Conservation (phyloP, 92 coral and sea anemone genomes). For the Siderastrea siderea region DNA sequence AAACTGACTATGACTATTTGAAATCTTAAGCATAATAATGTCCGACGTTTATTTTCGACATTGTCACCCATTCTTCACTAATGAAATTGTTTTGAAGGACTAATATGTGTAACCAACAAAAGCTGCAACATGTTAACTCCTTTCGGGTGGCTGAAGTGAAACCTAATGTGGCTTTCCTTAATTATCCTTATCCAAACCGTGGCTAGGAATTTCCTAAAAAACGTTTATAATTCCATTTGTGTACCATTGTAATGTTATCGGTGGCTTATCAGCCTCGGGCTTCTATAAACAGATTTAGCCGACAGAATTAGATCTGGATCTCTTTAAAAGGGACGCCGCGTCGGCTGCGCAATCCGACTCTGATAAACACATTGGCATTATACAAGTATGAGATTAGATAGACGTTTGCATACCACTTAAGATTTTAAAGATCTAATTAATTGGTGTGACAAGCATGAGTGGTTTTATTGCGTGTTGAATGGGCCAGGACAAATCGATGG, state of each 20-base stretch:
- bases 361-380: slow-evolving; percentile 53
- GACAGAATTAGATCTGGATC: slow-evolving; percentile 16
- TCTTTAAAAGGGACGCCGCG: slow-evolving; percentile 14
- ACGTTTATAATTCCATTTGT: slow-evolving; percentile 23
- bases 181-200: slow-evolving; percentile 3
- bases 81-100: too few species aligned
- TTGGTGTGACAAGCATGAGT: slow-evolving; percentile 36
- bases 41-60: too few species aligned
- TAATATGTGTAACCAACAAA: background rate
- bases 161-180: slow-evolving; percentile 4
- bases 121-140: background rate
- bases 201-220: slow-evolving; percentile 7
- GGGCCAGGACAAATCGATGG: background rate
- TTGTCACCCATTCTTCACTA: too few species aligned
- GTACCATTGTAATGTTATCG: slow-evolving; percentile 16
- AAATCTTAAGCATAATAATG: too few species aligned
- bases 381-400: slow-evolving; percentile 16
- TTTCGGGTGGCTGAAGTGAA: background rate
- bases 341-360: slow-evolving; percentile 3
- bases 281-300: slow-evolving; percentile 33
- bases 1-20: too few species aligned
- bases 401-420: slow-evolving; percentile 31
- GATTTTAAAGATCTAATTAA: slow-evolving; percentile 50
- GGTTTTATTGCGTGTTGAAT: slow-evolving; percentile 29
- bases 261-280: background rate